Conservation (phyloP, 2,113 vertebrate species). For the Lophochroa leadbeateri region DNA sequence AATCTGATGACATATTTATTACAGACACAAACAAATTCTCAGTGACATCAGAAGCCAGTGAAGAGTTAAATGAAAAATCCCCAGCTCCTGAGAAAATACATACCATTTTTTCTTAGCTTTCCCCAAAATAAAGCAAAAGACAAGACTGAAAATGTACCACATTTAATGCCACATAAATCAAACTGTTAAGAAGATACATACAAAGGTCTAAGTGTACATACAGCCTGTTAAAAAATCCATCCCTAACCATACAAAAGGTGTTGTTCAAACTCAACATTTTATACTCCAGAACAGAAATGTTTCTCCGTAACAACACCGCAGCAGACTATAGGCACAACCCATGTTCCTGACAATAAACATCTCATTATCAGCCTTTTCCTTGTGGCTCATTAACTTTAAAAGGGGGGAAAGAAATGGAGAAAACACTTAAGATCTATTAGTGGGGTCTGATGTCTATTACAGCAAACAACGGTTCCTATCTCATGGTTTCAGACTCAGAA, state of each 20-base stretch:
- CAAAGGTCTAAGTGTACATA: background rate
- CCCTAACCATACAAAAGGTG: background rate
- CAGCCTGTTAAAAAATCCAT: slow-evolving; percentile 19
- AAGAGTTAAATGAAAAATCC: background rate
- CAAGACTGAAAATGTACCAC: background rate
- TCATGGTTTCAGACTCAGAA: background rate
- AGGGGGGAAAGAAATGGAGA: background rate
- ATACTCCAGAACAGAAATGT: background rate
- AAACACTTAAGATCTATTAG: background rate
- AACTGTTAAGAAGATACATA: background rate
- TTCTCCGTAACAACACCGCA: background rate
- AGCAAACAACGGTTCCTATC: background rate
- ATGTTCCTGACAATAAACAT: background rate
- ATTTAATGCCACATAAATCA: background rate
- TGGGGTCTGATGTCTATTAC: background rate
- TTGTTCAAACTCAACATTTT: background rate
- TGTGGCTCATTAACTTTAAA: slow-evolving; percentile 9
- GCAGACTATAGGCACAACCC: background rate
- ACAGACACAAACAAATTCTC: background rate
- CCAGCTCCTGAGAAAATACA: background rate
- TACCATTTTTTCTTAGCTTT: background rate
- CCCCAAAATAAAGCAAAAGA: background rate
- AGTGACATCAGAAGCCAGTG: background rate
- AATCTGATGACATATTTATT: background rate
- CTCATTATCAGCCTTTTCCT: slow-evolving; percentile 24